These are phyloP conservation scores for Berghia stephanieae DNA, from an alignment of 1,140 invertebrate genomes.

Conservation along the genomic window DNA sequence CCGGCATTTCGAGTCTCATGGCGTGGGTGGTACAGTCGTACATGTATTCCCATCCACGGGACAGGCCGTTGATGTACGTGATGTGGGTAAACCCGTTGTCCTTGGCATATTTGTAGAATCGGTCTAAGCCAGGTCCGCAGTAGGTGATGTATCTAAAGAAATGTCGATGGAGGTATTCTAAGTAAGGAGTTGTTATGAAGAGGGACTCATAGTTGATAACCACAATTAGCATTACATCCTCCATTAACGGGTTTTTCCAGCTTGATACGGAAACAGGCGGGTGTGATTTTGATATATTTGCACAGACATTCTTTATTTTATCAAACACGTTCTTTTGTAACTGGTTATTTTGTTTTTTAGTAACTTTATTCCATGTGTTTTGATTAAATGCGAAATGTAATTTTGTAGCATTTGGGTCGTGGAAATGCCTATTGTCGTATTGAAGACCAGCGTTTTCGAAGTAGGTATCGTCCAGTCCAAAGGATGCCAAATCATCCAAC, in stretches of 20 bases:
- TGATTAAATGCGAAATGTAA: too few species aligned
- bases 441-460: too few species aligned
- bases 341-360: too few species aligned
- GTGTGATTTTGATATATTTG: too few species aligned
- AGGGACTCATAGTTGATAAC: not conserved
- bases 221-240: not conserved
- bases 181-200: not conserved
- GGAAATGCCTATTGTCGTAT: too few species aligned
- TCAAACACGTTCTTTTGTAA: too few species aligned
- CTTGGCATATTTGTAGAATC: not conserved
- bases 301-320: too few species aligned
- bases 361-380: too few species aligned
- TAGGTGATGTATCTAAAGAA: conserved; percentile 19
- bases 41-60: not conserved
- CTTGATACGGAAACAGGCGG: too few species aligned
- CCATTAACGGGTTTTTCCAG: not conserved
- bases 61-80: not conserved
- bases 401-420: too few species aligned
- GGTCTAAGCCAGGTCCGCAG: conserved; percentile 1
- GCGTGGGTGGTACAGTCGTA: conserved; percentile 16
- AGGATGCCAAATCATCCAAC: too few species aligned
- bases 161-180: conserved; percentile 8
- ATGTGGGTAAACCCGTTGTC: not conserved
- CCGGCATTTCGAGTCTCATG: conserved; percentile 1
- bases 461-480: too few species aligned